Conservation (phyloP, 2,797 vertebrate species). For the Epinephelus awoara region DNA sequence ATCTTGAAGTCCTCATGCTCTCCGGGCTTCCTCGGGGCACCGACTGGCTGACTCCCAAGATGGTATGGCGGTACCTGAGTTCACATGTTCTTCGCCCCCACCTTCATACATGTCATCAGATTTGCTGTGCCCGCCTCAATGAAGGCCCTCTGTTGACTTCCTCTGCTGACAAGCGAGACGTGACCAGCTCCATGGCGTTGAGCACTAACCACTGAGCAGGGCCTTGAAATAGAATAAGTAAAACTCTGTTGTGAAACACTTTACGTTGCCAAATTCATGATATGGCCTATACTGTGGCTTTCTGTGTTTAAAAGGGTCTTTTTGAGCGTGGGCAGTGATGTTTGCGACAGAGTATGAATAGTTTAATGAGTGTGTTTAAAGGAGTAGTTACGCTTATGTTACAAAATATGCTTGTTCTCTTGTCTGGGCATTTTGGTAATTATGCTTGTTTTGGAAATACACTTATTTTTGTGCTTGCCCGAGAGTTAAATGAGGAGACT, state of each 20-base stretch:
- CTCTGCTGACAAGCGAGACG: conserved; percentile 84
- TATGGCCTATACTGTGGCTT: conserved; percentile 29
- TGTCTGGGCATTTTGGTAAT: neutral
- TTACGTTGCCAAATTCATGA: conserved; percentile 53
- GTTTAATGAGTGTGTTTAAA: conserved; percentile 31
- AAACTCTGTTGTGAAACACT: conserved; percentile 72
- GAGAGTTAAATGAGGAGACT: conserved; percentile 4
- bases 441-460: neutral
- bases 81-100: conserved; percentile 64
- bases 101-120: conserved; percentile 82
- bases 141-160: conserved; percentile 82
- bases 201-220: conserved; percentile 66
- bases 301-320: conserved; percentile 34
- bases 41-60: conserved; percentile 40
- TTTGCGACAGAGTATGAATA: conserved; percentile 25
- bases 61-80: conserved; percentile 53
- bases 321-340: conserved; percentile 16
- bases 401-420: no score
- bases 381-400: neutral
- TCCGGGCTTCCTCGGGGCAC: conserved; percentile 44
- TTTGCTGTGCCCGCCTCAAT: conserved; percentile 60
- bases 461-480: neutral
- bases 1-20: conserved; percentile 46
- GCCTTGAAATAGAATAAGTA: conserved; percentile 73
- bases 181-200: conserved; percentile 63